These are phyloP conservation scores for Gymnothorax reevesii DNA, from an alignment of 2,797 vertebrate genomes.

Conservation along the genomic window DNA sequence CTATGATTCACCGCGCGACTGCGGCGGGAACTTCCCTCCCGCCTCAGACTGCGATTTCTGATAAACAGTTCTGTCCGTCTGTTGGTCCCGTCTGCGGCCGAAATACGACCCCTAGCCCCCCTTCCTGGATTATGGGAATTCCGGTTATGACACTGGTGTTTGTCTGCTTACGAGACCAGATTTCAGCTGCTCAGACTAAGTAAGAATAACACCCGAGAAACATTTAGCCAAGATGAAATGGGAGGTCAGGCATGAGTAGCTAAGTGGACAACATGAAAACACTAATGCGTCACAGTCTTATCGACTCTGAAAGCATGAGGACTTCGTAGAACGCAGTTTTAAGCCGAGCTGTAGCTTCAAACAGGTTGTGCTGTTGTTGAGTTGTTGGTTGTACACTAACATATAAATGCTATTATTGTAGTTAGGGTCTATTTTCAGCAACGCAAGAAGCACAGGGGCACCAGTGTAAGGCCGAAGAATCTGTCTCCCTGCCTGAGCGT, in stretches of 20 bases:
- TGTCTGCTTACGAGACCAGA: background rate
- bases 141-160: slow-evolving; percentile 9
- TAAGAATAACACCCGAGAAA: background rate
- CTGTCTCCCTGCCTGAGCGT: background rate
- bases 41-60: background rate
- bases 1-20: slow-evolving; percentile 31
- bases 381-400: background rate
- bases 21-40: slow-evolving; percentile 22
- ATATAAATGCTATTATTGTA: too few species aligned
- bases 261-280: background rate
- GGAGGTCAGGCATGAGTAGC: background rate
- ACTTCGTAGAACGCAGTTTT: background rate
- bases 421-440: background rate
- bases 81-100: background rate
- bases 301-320: background rate
- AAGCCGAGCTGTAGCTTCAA: background rate
- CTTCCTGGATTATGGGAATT: background rate
- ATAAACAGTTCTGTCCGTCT: background rate
- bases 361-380: background rate
- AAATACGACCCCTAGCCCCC: background rate
- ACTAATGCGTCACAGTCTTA: background rate
- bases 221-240: too few species aligned
- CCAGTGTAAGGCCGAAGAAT: background rate
- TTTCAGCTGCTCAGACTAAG: slow-evolving; percentile 19
- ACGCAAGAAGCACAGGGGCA: background rate